Conservation (phyloP, 2,113 vertebrate species). For the Apistogramma diplotaenia region DNA sequence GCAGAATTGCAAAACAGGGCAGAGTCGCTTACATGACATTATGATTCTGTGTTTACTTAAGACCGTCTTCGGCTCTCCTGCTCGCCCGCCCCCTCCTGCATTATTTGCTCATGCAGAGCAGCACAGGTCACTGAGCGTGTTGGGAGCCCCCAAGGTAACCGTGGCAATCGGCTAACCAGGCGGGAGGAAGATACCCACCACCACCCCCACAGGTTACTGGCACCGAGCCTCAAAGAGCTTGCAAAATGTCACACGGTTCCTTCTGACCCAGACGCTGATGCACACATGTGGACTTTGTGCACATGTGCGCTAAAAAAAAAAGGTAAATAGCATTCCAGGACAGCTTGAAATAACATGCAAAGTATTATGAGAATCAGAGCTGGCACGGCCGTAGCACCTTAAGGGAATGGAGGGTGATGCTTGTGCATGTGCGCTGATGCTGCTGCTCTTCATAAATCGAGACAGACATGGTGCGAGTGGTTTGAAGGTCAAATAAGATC, state of each 20-base stretch:
- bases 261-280: neutral
- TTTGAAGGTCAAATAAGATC: constrained; percentile 41
- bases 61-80: neutral
- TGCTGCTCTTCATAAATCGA: constrained; percentile 14
- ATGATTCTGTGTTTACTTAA: neutral
- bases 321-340: neutral
- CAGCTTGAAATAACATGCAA: constrained; percentile 26
- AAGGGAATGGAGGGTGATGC: constrained; percentile 8
- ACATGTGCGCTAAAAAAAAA: neutral
- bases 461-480: constrained; percentile 35
- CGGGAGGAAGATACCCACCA: neutral
- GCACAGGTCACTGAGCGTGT: constrained; percentile 26
- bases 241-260: constrained; percentile 2
- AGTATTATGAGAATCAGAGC: constrained; percentile 23
- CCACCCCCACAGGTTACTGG: constrained; percentile 14
- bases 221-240: constrained; percentile 11
- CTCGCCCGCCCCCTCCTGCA: neutral
- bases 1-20: neutral
- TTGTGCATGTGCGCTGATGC: neutral
- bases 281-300: neutral
- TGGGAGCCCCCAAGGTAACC: neutral
- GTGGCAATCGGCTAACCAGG: neutral
- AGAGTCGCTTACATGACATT: neutral
- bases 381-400: constrained; percentile 28
- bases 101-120: neutral